Evolutionary conservation across 2,797 vertebrate genomes (phyloP).

Genomic region (Bufotes viridis): DNA sequence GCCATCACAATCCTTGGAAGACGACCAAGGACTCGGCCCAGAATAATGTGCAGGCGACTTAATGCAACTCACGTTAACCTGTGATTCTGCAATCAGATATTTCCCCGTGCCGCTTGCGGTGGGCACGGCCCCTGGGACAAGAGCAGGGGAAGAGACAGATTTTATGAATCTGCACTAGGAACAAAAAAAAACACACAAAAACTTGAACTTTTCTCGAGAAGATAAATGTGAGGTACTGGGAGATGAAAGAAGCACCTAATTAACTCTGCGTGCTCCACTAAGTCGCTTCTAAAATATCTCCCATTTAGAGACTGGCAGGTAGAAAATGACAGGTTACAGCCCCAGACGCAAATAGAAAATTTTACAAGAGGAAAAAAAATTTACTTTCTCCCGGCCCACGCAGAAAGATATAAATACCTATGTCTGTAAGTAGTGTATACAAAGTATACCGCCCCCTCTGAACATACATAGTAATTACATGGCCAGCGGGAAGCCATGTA

Average conservation of each 20-base stretch:
- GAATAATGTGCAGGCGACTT: not conserved
- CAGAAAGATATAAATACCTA: not conserved
- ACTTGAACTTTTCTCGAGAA: constrained; percentile 13
- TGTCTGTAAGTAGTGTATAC: not conserved
- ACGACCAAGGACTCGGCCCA: constrained; percentile 28
- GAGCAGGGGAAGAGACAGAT: constrained; percentile 14
- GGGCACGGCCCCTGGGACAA: not conserved
- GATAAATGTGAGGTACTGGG: not conserved
- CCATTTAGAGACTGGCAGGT: constrained; percentile 18
- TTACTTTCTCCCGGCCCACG: not conserved
- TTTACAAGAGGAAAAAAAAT: constrained; percentile 12
- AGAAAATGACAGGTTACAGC: constrained; percentile 48
- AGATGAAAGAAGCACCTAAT: constrained; percentile 20
- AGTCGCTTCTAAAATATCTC: constrained; percentile 14
- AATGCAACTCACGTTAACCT: constrained; percentile 32
- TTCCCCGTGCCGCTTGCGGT: not conserved
- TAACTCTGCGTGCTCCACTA: constrained; percentile 47
- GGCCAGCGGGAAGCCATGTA: not conserved
- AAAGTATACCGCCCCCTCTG: not conserved
- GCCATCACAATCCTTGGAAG: not conserved
- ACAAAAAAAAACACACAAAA: not conserved
- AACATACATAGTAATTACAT: not conserved
- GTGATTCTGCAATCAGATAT: constrained; percentile 32
- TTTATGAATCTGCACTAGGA: not conserved
- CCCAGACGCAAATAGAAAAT: constrained; percentile 11